Base-by-base conservation (phyloP, 64 coral and sea anemone species). In the Actinia equina region DNA sequence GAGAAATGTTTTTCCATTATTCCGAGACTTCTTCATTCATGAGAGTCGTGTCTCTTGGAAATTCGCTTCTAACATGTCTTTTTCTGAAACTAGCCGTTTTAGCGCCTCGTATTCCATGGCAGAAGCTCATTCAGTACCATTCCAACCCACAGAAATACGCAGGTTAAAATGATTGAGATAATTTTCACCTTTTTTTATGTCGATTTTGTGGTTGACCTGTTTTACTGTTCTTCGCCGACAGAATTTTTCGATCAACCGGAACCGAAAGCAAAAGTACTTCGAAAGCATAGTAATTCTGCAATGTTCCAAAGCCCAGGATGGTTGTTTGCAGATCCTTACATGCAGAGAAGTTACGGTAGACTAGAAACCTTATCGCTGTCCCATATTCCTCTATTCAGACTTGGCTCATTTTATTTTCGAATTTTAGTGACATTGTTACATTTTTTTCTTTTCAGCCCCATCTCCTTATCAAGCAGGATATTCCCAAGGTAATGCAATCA, bases 301-400 rank as follows among this genome's bases (percentile, higher is more conserved):
- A 1, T 11, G 3, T 49, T 81, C 49, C 42, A 52, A 44, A 44
- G 7, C 7, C 78, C 78, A 51, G 43, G 17, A 23, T 65, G 62
- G 43, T 19, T 81, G 14, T 74, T 74, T 41, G 69, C 69, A 25
- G 69, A 74, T 14, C 69, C 69, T 16, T 74, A 27, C 69, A 74
- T 74, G 26, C 69, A 74, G 69, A 74, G 26, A 74, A 74, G 69
- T 14, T 74, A 74, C 27, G 69, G 69, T 74, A 74, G 69, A 74
- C 23, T 74, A 14, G 69, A 37, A 74, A 74, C 10, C 0, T 74
- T 74, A 69, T 22, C 63, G 6, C 4, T 20, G 7, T 69, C 23
- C 8, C n/a, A 15, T 26, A 10, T 30, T 74, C 26, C 6, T 7
- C 9, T 27, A 27, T 69, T 7, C 9, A 69, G 8, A 27, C 9